Base-by-base conservation (phyloP, 2,113 vertebrate species). In the Mesoclemmys tuberculata region DNA sequence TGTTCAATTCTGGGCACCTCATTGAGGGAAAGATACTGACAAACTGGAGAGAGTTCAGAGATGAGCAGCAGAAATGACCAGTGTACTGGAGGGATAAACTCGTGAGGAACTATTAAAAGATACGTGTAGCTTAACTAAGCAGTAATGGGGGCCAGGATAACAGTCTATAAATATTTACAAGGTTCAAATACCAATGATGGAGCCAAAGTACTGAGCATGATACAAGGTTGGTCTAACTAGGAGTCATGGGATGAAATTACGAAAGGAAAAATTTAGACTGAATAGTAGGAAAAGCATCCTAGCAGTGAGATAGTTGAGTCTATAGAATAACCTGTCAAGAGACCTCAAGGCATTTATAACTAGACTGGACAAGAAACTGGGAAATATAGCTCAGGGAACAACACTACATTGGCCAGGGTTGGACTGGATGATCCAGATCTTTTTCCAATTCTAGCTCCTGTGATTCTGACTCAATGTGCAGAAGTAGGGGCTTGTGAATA, bases 1-100 rank as follows among this genome's bases (percentile, higher is more conserved):
- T 29, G 0, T 61, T 27, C n/a, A 55, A 31, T 52, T 80, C 9
- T 0, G 0, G 85, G 51, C 71, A 90, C 27, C 41, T 77, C 48
- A 80, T 78, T 29, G 51, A 56, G 16, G 49, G 49, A 16, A 44
- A 48, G 14, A 0, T 6, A 16, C 14, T 26, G 58, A 89, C 12
- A 44, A n/a, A 68, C 83, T 44, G 41, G 74, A 46, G 44, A 12
- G 22, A 46, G 24, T 46, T 77, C 74, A 27, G 74, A 77, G 24
- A 27, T 14, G 26, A 77, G 13, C 74, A 77, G 86, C 8, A 51
- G 54, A 82, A 80, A 54, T 51, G 22, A 21, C 24, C 49, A 83
- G n/a, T 10, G 51, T 81, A 75, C 6, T 13, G 12, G 80, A 1
- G 5, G 83, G 52, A 84, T 10, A 14, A 89, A 86, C 3, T 19